Evolutionary conservation across 2,797 vertebrate species (phyloP), one percentile per base, ranked within the genome.

Genomic region (Discoglossus pictus): DNA sequence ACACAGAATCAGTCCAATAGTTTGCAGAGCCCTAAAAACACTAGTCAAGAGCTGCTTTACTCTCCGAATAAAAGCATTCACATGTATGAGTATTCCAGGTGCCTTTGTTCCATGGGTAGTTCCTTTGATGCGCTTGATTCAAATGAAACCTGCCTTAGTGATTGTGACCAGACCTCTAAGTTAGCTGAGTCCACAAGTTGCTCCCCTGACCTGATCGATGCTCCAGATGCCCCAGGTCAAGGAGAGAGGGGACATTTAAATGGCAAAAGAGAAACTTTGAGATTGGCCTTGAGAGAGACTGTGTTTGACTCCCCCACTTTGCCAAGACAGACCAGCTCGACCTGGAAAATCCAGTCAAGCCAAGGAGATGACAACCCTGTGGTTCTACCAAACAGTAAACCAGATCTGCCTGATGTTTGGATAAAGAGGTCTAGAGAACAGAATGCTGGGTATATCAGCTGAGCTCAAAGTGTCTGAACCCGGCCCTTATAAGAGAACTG

Each of bases 361-460:
- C 80, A 91, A 71, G 91, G 80, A 36, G 91, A 88, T 0, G 83
- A 83, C 16, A 82, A 89, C 35, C 88, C 91, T 0, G 94, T 98
- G 2, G 89, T 99, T 74, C 59, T 99, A 62, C 97, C 97, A 6
- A 99, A 99, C 85, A 99, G 96, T 81, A 94, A 95, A 64, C 93
- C 97, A 31, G 94, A 95, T 75, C 81, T 98, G 79, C 97, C 97
- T 0, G 95, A 99, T 0, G 92, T 99, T 10, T 99, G 97, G 97
- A 94, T 99, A 76, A 98, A 94, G 79, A 90, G 97, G 79, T 84
- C 87, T 2, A 88, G 78, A 1, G 83, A 84, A 62, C 85, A 87
- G 62, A 86, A 83, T 34, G 84, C 86, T 0, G 80, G 83, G 17
- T 86, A 87, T 58, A 85, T 84, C 72, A 86, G 82, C 2, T 87